Evolutionary conservation across 2,113 vertebrate genomes (phyloP).

Genomic region (Nothobranchius kuhntae): DNA sequence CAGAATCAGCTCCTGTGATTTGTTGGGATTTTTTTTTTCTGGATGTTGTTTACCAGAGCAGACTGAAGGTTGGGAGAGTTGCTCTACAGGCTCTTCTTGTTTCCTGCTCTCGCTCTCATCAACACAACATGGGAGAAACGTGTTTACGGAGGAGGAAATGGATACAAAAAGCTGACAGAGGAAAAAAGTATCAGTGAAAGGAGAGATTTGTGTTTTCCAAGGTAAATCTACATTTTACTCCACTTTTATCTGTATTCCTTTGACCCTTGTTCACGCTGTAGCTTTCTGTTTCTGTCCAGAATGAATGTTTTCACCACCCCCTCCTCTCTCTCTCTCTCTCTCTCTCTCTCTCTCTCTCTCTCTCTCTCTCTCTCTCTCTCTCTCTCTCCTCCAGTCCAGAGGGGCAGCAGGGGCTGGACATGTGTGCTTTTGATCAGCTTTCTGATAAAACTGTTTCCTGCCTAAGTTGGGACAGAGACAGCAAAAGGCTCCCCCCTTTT

Average conservation of each 20-base stretch:
- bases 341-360: too few relatives aligned
- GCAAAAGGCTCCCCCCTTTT: constrained; percentile 35
- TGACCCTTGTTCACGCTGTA: not conserved
- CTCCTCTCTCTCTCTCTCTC: constrained; percentile 2
- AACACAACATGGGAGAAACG: not conserved
- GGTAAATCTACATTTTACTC: constrained; percentile 36
- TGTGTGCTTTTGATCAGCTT: constrained; percentile 44
- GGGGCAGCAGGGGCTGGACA: constrained; percentile 25
- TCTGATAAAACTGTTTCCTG: constrained; percentile 50
- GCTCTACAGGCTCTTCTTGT: constrained; percentile 60
- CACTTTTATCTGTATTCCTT: not conserved
- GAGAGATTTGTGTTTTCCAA: not conserved
- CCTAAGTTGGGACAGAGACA: constrained; percentile 19
- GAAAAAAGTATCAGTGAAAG: not conserved
- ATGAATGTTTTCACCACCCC: constrained; percentile 40
- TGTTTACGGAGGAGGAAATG: constrained; percentile 16
- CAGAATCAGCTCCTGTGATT: too few relatives aligned
- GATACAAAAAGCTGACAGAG: constrained; percentile 6
- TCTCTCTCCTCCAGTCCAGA: constrained; percentile 12
- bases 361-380: constrained; percentile 8
- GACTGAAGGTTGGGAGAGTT: constrained; percentile 26
- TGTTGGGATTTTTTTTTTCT: not conserved
- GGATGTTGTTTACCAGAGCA: not conserved
- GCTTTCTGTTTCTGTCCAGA: constrained; percentile 1
- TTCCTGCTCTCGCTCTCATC: constrained; percentile 31